Conservation (phyloP, 2,113 vertebrate genomes). For the Loxodonta africana region DNA sequence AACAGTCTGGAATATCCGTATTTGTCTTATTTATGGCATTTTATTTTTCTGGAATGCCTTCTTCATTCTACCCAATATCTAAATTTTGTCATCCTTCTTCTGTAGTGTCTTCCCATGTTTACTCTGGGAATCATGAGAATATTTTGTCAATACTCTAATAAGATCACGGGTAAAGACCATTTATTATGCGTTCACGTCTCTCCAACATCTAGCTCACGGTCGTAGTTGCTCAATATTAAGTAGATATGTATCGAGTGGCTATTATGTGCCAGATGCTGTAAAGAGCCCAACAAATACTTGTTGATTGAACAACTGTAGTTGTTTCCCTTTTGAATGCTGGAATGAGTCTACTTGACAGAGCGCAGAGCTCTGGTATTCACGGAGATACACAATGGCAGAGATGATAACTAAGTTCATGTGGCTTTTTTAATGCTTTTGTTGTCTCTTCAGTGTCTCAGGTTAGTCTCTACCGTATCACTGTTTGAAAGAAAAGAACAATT, state of each 20-base stretch:
- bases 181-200: conserved; percentile 11
- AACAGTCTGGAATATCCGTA: background rate
- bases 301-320: conserved; percentile 13
- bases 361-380: background rate
- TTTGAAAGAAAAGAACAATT: conserved; percentile 72
- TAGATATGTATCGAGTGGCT: conserved; percentile 53
- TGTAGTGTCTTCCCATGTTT: background rate
- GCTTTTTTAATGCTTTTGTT: conserved; percentile 49
- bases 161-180: background rate
- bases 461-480: conserved; percentile 66
- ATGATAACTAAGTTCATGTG: background rate
- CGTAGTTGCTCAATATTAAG: conserved; percentile 65
- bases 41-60: background rate
- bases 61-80: background rate
- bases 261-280: background rate
- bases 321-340: background rate
- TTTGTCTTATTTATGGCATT: background rate
- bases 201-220: background rate
- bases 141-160: conserved; percentile 38
- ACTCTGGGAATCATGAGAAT: background rate
- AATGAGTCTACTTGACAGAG: conserved; percentile 3
- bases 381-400: conserved; percentile 44
- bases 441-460: conserved; percentile 27
- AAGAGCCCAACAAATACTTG: conserved; percentile 26
- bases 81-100: background rate